phyloP scores from a whole-genome alignment of 2,797 vertebrate species.

The Enteromius viviparus region DNA sequence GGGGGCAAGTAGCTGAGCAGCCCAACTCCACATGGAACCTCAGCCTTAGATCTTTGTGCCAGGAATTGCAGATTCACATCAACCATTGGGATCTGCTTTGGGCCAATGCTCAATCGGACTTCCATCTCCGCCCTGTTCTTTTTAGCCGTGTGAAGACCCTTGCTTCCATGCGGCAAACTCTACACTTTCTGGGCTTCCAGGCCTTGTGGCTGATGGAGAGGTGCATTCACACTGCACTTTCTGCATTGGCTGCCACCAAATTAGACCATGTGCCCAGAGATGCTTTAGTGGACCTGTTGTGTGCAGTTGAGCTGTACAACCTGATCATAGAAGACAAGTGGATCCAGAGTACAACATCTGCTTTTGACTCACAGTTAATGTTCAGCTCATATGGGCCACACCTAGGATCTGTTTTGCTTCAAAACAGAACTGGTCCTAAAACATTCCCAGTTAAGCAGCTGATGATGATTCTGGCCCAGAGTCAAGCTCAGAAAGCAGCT shows the following conservation, averaged over 20 bases:
- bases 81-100: slow-evolving; percentile 73
- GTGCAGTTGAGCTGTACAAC: slow-evolving; percentile 69
- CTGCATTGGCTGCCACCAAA: slow-evolving; percentile 56
- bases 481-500: slow-evolving; percentile 66
- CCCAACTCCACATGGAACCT: slow-evolving; percentile 49
- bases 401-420: slow-evolving; percentile 20
- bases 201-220: slow-evolving; percentile 69
- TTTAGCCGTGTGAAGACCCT: slow-evolving; percentile 55
- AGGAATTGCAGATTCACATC: slow-evolving; percentile 73
- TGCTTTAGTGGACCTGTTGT: slow-evolving; percentile 71
- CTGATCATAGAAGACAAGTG: slow-evolving; percentile 66
- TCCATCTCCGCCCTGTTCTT: slow-evolving; percentile 59
- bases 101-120: slow-evolving; percentile 66
- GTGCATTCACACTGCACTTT: slow-evolving; percentile 64
- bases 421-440: slow-evolving; percentile 47
- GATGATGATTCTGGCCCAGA: slow-evolving; percentile 64
- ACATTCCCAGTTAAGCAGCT: slow-evolving; percentile 66
- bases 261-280: slow-evolving; percentile 62
- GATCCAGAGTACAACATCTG: slow-evolving; percentile 45
- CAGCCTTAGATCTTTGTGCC: slow-evolving; percentile 63
- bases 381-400: slow-evolving; percentile 45
- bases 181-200: slow-evolving; percentile 67
- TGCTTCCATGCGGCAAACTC: slow-evolving; percentile 58
- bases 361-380: slow-evolving; percentile 55
- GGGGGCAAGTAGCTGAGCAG: slow-evolving; percentile 24